phyloP scores from a whole-genome alignment of 2,113 vertebrate genomes.

The Peromyscus leucopus region DNA sequence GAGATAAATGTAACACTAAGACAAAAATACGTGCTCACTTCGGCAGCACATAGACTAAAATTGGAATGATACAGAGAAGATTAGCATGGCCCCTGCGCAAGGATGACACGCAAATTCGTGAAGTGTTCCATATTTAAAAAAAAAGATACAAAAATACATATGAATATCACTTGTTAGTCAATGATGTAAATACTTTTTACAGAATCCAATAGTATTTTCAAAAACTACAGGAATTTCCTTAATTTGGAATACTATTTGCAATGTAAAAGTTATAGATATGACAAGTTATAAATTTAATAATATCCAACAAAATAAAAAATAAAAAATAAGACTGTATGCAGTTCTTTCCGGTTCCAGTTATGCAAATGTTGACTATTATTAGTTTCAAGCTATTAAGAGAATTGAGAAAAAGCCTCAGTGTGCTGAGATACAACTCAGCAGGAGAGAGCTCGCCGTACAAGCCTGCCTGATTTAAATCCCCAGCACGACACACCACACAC shows the following conservation, averaged over 20 bases:
- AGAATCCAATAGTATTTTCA: conserved; percentile 31
- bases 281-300: not conserved
- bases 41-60: too few relatives aligned
- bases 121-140: too few relatives aligned
- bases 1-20: not conserved
- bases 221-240: not conserved
- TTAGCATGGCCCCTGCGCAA: too few relatives aligned
- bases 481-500: not conserved
- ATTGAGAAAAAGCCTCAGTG: not conserved
- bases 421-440: not conserved
- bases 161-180: not conserved
- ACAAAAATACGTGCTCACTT: not conserved
- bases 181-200: not conserved
- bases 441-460: too few relatives aligned
- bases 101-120: too few relatives aligned
- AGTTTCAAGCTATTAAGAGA: not conserved
- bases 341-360: not conserved
- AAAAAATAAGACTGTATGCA: not conserved
- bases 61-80: too few relatives aligned
- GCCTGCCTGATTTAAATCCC: not conserved
- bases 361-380: not conserved
- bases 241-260: not conserved
- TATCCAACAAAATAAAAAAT: conserved; percentile 33
- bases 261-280: not conserved
- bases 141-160: not conserved